Base-by-base conservation (phyloP, 2,888 invertebrate species). In the Amorpha juglandis region DNA sequence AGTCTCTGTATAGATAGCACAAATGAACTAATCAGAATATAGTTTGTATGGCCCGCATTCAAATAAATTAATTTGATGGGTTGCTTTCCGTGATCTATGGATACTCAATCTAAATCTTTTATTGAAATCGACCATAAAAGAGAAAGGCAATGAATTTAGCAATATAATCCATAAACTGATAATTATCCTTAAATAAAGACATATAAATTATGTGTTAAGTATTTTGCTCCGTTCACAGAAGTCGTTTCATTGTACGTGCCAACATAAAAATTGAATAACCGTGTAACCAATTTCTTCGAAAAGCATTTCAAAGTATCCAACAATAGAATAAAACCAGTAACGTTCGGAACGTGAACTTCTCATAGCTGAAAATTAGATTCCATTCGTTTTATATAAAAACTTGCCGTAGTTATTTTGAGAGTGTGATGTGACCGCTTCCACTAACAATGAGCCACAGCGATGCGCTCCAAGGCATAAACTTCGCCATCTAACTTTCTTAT, bases 371-470 rank as follows among this genome's bases (percentile, higher is more conserved):
- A 55, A 58, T 64, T 63, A 51, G 58, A 58, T 58, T 58, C 58
- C 19, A 58, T 42, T 42, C 12, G 33, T 64, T 51, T 53, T 42
- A 53, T 64, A 64, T 47, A 45, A 63, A 67, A 66, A 55, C 58
- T 42, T 67, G 62, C 62, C 45, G 66, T 38, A 51, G 51, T 38
- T 64, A 63, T 58, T 63, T 67, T 64, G 51, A 67, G 48, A 48
- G 19, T 38, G 63, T 66, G 63, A 50, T 51, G 53, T 38, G 62
- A 38, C 58, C 48, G 47, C 38, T 58, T 47, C 53, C 45, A 64
- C 50, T 63, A 35, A 35, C 63, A 35, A 63, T 50, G 50, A 63
- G 35, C 50, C 12, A 50, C n/a, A 47, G 11, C 16, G 50, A 9
- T 50, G 63, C 33, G 19, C 19, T 19, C 50, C 48, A 50, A 63